Percentiles rank a stretch among this genome's conserved stretches.
These are phyloP conservation scores for Cephalopterus ornatus DNA, from an alignment of 2,113 vertebrate species.

Conservation along the genomic window DNA sequence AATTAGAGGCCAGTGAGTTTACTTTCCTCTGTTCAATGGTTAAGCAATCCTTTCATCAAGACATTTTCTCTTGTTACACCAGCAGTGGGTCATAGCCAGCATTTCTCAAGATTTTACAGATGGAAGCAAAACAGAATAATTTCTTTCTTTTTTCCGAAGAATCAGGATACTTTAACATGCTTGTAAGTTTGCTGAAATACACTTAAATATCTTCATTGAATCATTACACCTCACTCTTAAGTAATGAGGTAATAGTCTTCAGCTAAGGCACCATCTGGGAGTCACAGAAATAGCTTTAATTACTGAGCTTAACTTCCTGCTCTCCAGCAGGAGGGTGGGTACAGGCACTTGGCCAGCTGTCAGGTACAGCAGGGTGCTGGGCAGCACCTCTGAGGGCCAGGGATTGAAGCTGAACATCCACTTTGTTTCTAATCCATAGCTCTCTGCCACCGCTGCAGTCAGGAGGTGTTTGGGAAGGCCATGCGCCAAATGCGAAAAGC, in stretches of 20 bases:
- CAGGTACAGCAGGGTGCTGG: rapidly evolving
- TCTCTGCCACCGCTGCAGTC: not conserved
- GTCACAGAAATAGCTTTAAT: not conserved
- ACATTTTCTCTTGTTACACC: not conserved
- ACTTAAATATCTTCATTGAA: not conserved
- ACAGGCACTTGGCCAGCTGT: not conserved
- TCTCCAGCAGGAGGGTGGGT: not conserved
- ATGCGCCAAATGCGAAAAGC: rapidly evolving
- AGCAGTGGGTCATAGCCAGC: not conserved
- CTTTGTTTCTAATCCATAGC: rapidly evolving
- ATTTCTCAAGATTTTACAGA: not conserved
- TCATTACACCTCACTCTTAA: not conserved
- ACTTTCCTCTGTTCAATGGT: not conserved
- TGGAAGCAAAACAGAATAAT: not conserved
- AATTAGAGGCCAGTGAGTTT: not conserved
- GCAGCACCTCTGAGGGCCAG: rapidly evolving
- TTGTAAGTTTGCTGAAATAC: not conserved
- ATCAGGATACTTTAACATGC: not conserved
- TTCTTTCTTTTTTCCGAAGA: not conserved
- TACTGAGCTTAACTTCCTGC: not conserved
- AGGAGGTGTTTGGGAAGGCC: not conserved
- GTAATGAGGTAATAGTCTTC: not conserved
- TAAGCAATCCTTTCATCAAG: not conserved
- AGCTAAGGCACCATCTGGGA: not conserved
- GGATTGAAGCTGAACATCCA: not conserved